phyloP scores from a whole-genome alignment of 1,140 invertebrate species.

The Zaprionus davidi region DNA sequence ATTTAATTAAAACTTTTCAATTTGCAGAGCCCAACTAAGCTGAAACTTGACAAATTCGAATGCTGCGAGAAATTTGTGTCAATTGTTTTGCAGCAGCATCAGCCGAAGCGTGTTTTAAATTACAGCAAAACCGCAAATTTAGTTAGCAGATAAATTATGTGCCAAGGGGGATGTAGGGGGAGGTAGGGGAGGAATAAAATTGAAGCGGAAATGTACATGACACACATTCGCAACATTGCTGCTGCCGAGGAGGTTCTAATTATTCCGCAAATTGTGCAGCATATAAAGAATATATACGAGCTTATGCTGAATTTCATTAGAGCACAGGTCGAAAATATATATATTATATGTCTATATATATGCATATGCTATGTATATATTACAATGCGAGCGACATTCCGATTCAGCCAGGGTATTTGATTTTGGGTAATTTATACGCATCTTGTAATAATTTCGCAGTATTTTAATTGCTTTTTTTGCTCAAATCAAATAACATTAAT shows the following conservation, averaged over 20 bases:
- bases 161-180: not conserved
- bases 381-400: not conserved
- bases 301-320: constrained; percentile 44
- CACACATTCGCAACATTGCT: constrained; percentile 43
- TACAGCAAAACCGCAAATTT: constrained; percentile 66
- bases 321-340: not conserved
- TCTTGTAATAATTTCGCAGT: not conserved
- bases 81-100: constrained; percentile 42
- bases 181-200: not conserved
- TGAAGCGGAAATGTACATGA: constrained; percentile 45
- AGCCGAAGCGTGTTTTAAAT: constrained; percentile 42
- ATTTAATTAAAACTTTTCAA: constrained; percentile 76
- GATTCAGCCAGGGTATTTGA: not conserved
- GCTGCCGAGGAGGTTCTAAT: constrained; percentile 4
- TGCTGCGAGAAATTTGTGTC: constrained; percentile 59
- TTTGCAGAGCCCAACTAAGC: constrained; percentile 32
- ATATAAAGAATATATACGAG: constrained; percentile 1
- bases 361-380: not conserved
- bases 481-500: constrained; percentile 59
- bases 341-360: not conserved
- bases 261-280: not conserved
- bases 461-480: constrained; percentile 31
- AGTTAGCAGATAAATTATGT: constrained; percentile 71
- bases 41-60: constrained; percentile 40
- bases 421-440: constrained; percentile 35